Percentiles rank a stretch among this genome's conserved stretches.
Evolutionary conservation across 2,888 invertebrate species (phyloP).

Genomic region (Stenodema calcarata): DNA sequence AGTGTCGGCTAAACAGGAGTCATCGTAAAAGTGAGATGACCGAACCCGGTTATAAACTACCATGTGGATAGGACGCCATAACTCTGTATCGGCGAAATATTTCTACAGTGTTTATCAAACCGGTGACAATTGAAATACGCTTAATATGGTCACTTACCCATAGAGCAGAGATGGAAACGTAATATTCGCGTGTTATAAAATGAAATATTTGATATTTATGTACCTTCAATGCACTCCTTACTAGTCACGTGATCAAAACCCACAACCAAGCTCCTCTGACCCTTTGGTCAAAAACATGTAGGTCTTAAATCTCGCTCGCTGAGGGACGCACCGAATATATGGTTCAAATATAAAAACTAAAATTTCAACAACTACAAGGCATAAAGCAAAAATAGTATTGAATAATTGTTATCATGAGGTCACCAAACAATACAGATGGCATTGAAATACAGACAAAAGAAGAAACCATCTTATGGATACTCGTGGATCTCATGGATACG

Average conservation of each 20-base stretch:
- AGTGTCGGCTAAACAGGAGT: not conserved
- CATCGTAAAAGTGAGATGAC: constrained; percentile 16
- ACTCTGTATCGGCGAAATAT: not conserved
- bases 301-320: not conserved
- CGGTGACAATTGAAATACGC: not conserved
- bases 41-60: constrained; percentile 60
- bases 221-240: constrained; percentile 29
- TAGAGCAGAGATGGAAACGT: not conserved
- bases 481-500: too few relatives aligned
- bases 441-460: not conserved
- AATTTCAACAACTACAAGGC: not conserved
- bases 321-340: not conserved
- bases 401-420: constrained; percentile 31
- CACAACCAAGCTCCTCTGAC: constrained; percentile 12
- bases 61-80: constrained; percentile 77
- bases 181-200: not conserved
- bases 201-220: constrained; percentile 28
- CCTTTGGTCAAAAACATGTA: not conserved
- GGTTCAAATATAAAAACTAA: not conserved
- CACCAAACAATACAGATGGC: not conserved
- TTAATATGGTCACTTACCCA: not conserved
- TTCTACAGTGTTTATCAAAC: not conserved
- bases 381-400: constrained; percentile 23
- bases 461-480: not conserved
- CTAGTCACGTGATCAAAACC: constrained; percentile 51